Evolutionary conservation across 2,888 invertebrate species (phyloP), one percentile per base, ranked within the genome.

Genomic region (Orchesellides sinensis): DNA sequence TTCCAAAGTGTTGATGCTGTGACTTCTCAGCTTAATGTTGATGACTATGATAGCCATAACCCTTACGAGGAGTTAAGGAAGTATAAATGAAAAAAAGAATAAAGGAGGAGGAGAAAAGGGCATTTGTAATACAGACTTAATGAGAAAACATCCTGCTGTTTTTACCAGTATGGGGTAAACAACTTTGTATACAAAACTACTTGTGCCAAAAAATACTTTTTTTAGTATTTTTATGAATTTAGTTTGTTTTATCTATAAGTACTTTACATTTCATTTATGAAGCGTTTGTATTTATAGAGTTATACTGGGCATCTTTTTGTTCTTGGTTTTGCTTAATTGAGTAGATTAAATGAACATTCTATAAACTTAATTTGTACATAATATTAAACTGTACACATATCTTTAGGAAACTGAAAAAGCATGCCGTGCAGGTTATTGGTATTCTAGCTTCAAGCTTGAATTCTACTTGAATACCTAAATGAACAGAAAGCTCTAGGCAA

Each of bases 111-210:
- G 79, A 70, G 70, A 70, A 63, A 66, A 25, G n/a, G 47, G 19
- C 17, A 56, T 56, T 54, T 54, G 69, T 83, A 77, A 66, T 72
- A 66, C 63, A 27, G 68, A n/a, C 65, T 84, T 82, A 83, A 84
- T 84, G 84, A 84, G 84, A 84, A 79, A 77, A 83, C 79, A 63
- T 70, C 83, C 82, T 66, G 74, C 81, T 59, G 84, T 45, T 83
- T 79, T 52, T 59, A 52, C 59, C 83, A 56, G 27, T 23, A 27
- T 35, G 84, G 82, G 84, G 84, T 83, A 79, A 84, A 83, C 79
- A 79, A 84, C 79, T 73, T 84, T 81, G 21, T 66, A 45, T 59
- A 27, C 47, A 3, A 6, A 35, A 4, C n/a, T 45, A 5, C n/a
- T 12, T n/a, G 49, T 72, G 59, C 61, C 59, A 72, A 69, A 40